phyloP scores from a whole-genome alignment of 2,113 vertebrate genomes.

The Rattus norvegicus region DNA sequence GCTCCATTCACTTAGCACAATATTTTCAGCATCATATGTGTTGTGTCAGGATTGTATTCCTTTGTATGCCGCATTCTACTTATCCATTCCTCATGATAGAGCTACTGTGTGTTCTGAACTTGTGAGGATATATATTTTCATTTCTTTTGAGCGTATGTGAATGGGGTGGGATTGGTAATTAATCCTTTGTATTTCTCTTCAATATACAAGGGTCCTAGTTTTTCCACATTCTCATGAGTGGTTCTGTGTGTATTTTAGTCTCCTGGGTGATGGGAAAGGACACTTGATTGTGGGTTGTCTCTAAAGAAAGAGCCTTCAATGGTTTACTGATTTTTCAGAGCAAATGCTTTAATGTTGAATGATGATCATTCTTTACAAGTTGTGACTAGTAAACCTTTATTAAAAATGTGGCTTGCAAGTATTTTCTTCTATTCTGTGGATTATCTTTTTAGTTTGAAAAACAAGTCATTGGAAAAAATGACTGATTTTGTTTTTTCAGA shows the following conservation, averaged over 20 bases:
- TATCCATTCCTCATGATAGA: slow-evolving; percentile 3
- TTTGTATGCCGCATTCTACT: not conserved
- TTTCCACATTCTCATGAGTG: not conserved
- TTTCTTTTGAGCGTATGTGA: not conserved
- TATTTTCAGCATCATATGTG: slow-evolving; percentile 18
- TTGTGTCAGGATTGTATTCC: not conserved
- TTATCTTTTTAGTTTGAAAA: slow-evolving; percentile 44
- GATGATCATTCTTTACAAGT: slow-evolving; percentile 29
- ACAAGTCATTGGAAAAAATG: slow-evolving; percentile 12
- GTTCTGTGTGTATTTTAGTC: not conserved
- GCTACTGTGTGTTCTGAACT: not conserved
- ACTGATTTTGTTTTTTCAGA: not conserved
- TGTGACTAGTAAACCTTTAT: not conserved
- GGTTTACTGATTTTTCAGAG: not conserved
- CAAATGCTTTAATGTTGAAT: slow-evolving; percentile 46
- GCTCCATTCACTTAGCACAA: not conserved
- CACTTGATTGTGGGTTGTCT: slow-evolving; percentile 7
- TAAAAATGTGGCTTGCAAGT: slow-evolving; percentile 20
- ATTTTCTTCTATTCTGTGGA: slow-evolving; percentile 22
- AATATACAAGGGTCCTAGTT: not conserved
- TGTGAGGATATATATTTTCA: not conserved
- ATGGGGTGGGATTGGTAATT: not conserved
- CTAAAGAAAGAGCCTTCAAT: slow-evolving; percentile 17
- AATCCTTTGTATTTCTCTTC: not conserved
- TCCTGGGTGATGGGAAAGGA: not conserved